Evolutionary conservation across 2,797 vertebrate genomes (phyloP), one percentile per base, ranked within the genome.

Genomic region (Antennarius maculatus): DNA sequence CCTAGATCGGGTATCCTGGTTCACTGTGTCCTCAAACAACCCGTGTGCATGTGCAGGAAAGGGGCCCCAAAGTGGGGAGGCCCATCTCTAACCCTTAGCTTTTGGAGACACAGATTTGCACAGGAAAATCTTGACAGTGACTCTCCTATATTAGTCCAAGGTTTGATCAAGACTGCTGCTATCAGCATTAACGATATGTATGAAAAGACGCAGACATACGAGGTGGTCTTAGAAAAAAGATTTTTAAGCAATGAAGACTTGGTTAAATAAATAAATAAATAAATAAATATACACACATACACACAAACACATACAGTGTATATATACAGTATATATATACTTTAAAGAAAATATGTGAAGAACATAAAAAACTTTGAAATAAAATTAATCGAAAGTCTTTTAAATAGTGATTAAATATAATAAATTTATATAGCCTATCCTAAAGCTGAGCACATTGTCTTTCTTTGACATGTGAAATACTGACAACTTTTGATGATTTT

Each of bases 1-100:
- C 58, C 89, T 82, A 81, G 88, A 91, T 92, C 85, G 91, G 92
- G 92, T 94, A 92, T 90, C 90, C 91, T 85, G 89, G 93, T 94
- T 94, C 92, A 93, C 86, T 77, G 91, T 94, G 93, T 94, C 93
- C 93, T 94, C 84, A 94, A 91, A 94, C 91, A 94, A 94, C 92
- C 92, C 90, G 61, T 92, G 83, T 82, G 82, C 85, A 91, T 87
- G 82, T 86, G 90, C 90, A 94, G 91, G 91, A 93, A 93, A 93
- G 92, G 89, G 93, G 92, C 91, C 93, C 88, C 77, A 79, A 87
- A 89, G 78, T 79, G 72, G 89, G 92, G 90, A 92, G 89, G 90
- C 89, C 89, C 88, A 90, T 89, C 86, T 90, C 84, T 74, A 79
- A 79, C 58, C 76, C 82, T 86, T 69, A 13, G 34, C 81, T 87